Conservation (phyloP, 2,113 vertebrate species). For the Stigmatopora argus region DNA sequence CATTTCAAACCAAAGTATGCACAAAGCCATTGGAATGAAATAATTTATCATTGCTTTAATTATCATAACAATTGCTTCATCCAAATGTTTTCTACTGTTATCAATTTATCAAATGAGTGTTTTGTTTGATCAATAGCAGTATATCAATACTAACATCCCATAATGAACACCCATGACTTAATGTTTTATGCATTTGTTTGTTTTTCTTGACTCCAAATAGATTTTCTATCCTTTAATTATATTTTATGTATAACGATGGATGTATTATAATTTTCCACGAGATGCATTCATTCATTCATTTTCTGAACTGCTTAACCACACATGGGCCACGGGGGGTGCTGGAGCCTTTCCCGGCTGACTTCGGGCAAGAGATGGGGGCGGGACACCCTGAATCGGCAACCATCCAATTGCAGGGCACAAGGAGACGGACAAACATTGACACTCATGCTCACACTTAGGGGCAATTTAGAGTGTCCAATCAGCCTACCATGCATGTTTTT, state of each 20-base stretch:
- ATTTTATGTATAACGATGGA: conserved; percentile 36
- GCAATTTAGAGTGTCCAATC: too few relatives aligned
- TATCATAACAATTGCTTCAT: conserved; percentile 1
- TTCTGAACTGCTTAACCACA: too few relatives aligned
- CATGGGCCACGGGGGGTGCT: too few relatives aligned
- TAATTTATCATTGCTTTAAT: conserved; percentile 8
- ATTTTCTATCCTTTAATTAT: conserved; percentile 39
- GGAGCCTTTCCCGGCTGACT: too few relatives aligned
- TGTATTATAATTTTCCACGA: conserved; percentile 60
- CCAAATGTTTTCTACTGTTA: background rate
- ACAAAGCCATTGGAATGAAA: background rate
- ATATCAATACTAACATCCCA: conserved; percentile 4
- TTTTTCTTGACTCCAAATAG: conserved; percentile 23
- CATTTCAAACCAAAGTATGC: conserved; percentile 5
- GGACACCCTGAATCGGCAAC: too few relatives aligned
- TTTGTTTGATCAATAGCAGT: conserved; percentile 11
- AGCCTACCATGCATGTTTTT: too few relatives aligned
- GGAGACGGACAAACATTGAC: too few relatives aligned
- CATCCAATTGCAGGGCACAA: too few relatives aligned
- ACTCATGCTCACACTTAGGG: too few relatives aligned
- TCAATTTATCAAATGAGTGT: conserved; percentile 12
- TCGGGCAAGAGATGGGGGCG: too few relatives aligned
- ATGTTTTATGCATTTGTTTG: conserved; percentile 26
- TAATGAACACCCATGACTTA: conserved; percentile 17
- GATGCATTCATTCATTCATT: conserved; percentile 27